A percentile compares a stretch with the other conserved stretches of the same genome.
These are phyloP conservation scores for Cacoxenus indagator DNA, from an alignment of 2,888 invertebrate genomes.

Conservation along the genomic window DNA sequence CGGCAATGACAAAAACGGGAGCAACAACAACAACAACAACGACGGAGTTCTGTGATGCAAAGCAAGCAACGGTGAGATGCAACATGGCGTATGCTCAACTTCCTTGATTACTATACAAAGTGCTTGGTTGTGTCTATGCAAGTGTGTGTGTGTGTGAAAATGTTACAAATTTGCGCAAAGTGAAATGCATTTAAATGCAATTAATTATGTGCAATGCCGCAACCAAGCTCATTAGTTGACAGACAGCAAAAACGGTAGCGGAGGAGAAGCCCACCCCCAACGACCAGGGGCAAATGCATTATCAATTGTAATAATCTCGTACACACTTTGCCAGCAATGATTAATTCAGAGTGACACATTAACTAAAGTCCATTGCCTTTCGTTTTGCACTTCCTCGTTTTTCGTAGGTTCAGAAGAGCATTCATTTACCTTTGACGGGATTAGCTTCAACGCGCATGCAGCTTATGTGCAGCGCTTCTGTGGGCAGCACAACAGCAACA, in stretches of 20 bases:
- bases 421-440: constrained; percentile 70
- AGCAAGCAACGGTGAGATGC: background rate
- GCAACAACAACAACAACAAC: background rate
- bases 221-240: constrained; percentile 45
- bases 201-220: constrained; percentile 50
- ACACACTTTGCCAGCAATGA: too few species aligned
- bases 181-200: constrained; percentile 51
- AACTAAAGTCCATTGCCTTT: too few species aligned
- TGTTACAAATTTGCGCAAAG: constrained; percentile 29
- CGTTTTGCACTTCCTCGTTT: background rate
- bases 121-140: background rate
- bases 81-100: constrained; percentile 39
- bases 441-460: constrained; percentile 61
- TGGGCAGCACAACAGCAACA: constrained; percentile 71
- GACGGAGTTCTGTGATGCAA: background rate
- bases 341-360: background rate
- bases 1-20: background rate
- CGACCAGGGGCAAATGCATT: background rate
- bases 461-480: constrained; percentile 71
- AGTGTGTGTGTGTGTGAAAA: background rate
- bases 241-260: constrained; percentile 42
- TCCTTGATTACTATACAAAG: constrained; percentile 36
- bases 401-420: constrained; percentile 68
- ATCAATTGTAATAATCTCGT: background rate
- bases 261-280: constrained; percentile 36